A percentile compares a stretch with the other conserved stretches of the same genome.
phyloP scores from a whole-genome alignment of 2,113 vertebrate species.

The Tragulus kanchil region DNA sequence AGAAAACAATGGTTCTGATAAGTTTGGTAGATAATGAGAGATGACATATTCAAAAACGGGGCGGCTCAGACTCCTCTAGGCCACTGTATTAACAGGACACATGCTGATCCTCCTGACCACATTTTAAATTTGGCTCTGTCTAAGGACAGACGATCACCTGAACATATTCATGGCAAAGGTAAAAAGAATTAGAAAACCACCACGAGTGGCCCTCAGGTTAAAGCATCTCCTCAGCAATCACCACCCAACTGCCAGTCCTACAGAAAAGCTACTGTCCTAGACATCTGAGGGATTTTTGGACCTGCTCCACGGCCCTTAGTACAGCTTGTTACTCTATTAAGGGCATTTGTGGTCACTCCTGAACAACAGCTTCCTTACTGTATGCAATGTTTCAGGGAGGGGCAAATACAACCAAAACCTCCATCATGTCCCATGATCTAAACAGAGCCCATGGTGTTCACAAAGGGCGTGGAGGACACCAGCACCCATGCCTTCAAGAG shows the following conservation, averaged over 20 bases:
- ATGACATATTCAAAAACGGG: not conserved
- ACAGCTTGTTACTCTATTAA: constrained; percentile 47
- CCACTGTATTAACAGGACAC: not conserved
- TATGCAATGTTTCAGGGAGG: constrained; percentile 38
- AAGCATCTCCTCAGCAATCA: constrained; percentile 12
- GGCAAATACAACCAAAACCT: constrained; percentile 34
- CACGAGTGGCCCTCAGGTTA: not conserved
- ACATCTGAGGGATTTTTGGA: not conserved
- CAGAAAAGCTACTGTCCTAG: constrained; percentile 32
- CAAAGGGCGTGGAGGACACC: not conserved
- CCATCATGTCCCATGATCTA: constrained; percentile 29
- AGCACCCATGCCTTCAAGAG: not conserved
- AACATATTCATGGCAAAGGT: not conserved
- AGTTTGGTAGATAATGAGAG: not conserved
- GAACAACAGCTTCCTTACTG: constrained; percentile 61
- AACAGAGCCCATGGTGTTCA: not conserved
- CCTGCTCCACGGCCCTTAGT: not conserved
- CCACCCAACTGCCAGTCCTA: not conserved
- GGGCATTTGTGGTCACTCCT: constrained; percentile 17
- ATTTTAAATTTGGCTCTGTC: not conserved
- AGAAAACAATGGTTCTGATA: not conserved
- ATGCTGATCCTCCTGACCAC: not conserved
- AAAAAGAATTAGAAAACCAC: constrained; percentile 50
- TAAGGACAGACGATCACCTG: not conserved
- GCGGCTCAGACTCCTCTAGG: not conserved